A percentile compares a stretch with the other conserved stretches of the same genome.
These are phyloP conservation scores for Lepidocyrtinus sp. DNA, from an alignment of 2,888 invertebrate species.

Conservation along the genomic window DNA sequence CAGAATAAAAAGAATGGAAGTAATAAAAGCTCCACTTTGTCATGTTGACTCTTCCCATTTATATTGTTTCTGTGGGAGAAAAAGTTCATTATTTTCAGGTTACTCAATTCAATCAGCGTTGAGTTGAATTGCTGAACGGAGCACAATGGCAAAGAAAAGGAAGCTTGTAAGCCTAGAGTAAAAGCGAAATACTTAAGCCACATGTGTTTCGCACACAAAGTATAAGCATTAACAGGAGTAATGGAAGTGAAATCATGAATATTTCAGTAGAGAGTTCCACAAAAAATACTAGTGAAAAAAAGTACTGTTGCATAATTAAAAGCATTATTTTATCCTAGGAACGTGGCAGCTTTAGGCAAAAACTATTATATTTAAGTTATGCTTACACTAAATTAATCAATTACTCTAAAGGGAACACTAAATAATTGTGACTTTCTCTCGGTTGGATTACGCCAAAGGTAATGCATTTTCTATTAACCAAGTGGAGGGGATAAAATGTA, in stretches of 20 bases:
- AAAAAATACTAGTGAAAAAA: background rate
- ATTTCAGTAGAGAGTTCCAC: background rate
- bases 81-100: background rate
- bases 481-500: background rate
- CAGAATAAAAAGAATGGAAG: background rate
- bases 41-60: background rate
- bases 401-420: constrained; percentile 37
- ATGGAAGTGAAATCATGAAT: background rate
- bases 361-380: constrained; percentile 23
- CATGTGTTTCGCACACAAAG: background rate
- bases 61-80: background rate
- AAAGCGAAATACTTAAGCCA: background rate
- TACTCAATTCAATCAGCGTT: background rate
- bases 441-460: background rate
- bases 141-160: no score
- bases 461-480: background rate
- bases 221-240: background rate
- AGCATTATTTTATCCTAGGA: constrained; percentile 14
- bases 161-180: background rate
- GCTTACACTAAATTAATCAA: constrained; percentile 51
- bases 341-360: constrained; percentile 18
- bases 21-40: background rate
- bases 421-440: constrained; percentile 1
- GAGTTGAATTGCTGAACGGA: no score
- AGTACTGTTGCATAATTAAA: constrained; percentile 46